Evolutionary conservation across 2,888 invertebrate species (phyloP).

Genomic region (Imbricaverruca yamaguchii): DNA sequence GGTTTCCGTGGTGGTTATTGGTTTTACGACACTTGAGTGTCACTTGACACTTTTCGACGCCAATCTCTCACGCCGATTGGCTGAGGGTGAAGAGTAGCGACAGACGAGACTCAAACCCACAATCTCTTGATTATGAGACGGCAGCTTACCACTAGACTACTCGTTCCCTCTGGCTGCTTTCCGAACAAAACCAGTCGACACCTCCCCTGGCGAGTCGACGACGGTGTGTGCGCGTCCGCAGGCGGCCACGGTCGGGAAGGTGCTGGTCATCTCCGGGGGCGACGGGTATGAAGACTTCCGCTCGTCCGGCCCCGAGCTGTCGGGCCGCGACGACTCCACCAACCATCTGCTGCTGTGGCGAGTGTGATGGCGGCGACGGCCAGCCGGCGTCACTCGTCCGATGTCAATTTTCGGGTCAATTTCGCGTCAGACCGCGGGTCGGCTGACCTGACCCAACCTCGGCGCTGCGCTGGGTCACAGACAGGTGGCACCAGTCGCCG

Average conservation of each 20-base stretch:
- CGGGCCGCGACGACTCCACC: conserved; percentile 89
- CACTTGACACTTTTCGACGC: too few relatives aligned
- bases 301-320: conserved; percentile 61
- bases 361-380: conserved; percentile 38
- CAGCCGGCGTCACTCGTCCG: neutral
- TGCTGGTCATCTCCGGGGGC: conserved; percentile 80
- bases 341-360: conserved; percentile 94
- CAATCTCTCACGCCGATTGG: too few relatives aligned
- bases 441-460: too few relatives aligned
- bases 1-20: too few relatives aligned
- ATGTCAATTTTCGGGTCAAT: neutral
- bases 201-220: too few relatives aligned
- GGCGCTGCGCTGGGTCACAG: neutral
- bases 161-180: too few relatives aligned
- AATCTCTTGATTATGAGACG: too few relatives aligned
- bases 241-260: neutral
- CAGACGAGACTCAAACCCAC: too few relatives aligned
- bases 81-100: too few relatives aligned
- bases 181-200: too few relatives aligned
- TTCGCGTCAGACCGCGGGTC: neutral
- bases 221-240: neutral
- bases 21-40: too few relatives aligned
- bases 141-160: too few relatives aligned
- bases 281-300: conserved; percentile 96
- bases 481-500: neutral